Evolutionary conservation across 2,888 invertebrate species (phyloP).

Genomic region (Conchocele bisecta): DNA sequence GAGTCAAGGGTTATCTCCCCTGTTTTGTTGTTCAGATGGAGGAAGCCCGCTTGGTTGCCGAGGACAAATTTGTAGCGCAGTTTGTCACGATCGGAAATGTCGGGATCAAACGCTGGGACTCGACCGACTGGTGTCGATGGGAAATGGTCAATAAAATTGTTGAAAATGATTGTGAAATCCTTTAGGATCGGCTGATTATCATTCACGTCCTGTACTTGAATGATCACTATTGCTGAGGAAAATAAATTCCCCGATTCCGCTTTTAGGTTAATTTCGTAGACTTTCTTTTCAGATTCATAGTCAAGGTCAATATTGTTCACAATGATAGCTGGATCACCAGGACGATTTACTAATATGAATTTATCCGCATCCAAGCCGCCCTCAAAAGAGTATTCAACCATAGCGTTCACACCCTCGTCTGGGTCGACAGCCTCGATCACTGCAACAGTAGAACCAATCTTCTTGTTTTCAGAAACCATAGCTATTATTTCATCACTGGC

Average conservation of each 20-base stretch:
- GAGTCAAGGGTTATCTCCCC: slow-evolving; percentile 95
- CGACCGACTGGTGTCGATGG: slow-evolving; percentile 95
- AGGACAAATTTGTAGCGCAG: slow-evolving; percentile 92
- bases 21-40: slow-evolving; percentile 91
- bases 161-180: slow-evolving; percentile 96
- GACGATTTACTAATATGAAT: slow-evolving; percentile 87
- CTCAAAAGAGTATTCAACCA: slow-evolving; percentile 95
- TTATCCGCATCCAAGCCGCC: slow-evolving; percentile 93
- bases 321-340: slow-evolving; percentile 91
- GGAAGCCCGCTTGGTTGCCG: slow-evolving; percentile 95
- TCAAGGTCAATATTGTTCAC: slow-evolving; percentile 95
- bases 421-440: slow-evolving; percentile 95
- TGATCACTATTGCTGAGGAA: slow-evolving; percentile 93
- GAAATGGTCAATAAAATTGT: slow-evolving; percentile 96
- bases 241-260: slow-evolving; percentile 95
- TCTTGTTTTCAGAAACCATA: slow-evolving; percentile 97
- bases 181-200: slow-evolving; percentile 96
- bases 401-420: slow-evolving; percentile 96
- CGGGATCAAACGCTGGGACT: slow-evolving; percentile 97
- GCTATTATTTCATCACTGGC: slow-evolving; percentile 93
- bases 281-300: slow-evolving; percentile 96
- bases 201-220: slow-evolving; percentile 94
- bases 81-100: slow-evolving; percentile 90
- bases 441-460: slow-evolving; percentile 96
- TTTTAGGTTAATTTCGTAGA: slow-evolving; percentile 93